Conservation (phyloP, 2,797 vertebrate genomes). For the Momotus momota region DNA sequence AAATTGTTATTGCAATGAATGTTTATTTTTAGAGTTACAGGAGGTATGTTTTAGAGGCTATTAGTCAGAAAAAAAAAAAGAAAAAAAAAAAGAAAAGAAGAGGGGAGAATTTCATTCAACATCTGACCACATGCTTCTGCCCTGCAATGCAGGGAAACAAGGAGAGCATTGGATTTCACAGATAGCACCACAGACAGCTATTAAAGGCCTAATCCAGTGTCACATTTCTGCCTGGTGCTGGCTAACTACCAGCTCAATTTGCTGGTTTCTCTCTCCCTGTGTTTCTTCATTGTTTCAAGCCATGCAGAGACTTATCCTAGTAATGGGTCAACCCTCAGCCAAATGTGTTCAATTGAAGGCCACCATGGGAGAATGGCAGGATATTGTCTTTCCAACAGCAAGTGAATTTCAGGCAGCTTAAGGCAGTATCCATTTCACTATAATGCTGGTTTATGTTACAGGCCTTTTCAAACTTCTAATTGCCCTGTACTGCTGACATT, state of each 20-base stretch:
- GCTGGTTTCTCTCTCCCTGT: constrained; percentile 74
- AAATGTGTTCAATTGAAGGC: constrained; percentile 84
- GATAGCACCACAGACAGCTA: constrained; percentile 80
- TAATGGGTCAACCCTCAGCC: constrained; percentile 82
- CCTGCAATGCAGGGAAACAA: constrained; percentile 54
- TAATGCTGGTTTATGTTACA: constrained; percentile 88
- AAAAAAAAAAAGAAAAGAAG: neutral
- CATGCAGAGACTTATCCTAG: constrained; percentile 81
- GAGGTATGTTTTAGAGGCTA: neutral
- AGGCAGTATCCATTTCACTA: constrained; percentile 85
- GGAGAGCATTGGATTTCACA: constrained; percentile 74
- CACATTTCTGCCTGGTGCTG: constrained; percentile 78
- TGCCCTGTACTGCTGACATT: constrained; percentile 85
- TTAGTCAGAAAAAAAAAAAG: neutral
- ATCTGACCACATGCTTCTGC: constrained; percentile 56
- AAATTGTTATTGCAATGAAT: neutral
- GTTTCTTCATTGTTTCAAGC: constrained; percentile 83
- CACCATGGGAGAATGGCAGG: constrained; percentile 87
- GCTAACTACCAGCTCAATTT: constrained; percentile 80
- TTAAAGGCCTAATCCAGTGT: constrained; percentile 79
- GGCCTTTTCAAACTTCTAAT: constrained; percentile 87
- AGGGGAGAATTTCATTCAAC: neutral
- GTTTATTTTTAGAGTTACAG: constrained; percentile 23
- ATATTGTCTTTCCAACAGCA: constrained; percentile 88
- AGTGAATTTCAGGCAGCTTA: constrained; percentile 85